Base-by-base conservation (phyloP, 2,797 vertebrate species). In the Catharus ustulatus region DNA sequence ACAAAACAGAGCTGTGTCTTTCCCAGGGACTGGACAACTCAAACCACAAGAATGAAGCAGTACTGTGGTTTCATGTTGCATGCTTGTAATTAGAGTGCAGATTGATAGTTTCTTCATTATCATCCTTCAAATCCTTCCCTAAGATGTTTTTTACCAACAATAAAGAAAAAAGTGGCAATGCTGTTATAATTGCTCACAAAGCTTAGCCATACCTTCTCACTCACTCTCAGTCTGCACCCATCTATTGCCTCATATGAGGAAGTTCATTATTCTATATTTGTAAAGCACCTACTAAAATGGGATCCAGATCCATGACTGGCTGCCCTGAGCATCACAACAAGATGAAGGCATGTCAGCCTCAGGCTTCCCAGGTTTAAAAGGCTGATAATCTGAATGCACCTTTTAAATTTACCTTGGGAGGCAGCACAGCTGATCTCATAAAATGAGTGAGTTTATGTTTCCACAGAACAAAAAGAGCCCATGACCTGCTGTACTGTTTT, bases 81-180 rank as follows among this genome's bases (percentile, higher is more conserved):
- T 48, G 67, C 64, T 94, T 94, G 54, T 83, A 93, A 93, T 92
- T 89, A 93, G 72, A 72, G 51, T 36, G 24, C 27, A 92, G 61
- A 94, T 77, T 82, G 57, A 43, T 54, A 83, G 45, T 52, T 90
- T 26, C 67, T 91, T 82, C 90, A 77, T 77, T 77, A 85, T 77
- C 54, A 76, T 76, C 48, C 51, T 92, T 93, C 83, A 93, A 81
- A 75, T 90, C 32, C 79, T 94, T 88, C 83, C 62, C 90, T 51
- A 68, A 57, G 5, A 2, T 91, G 19, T 23, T 42, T 83, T 93
- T 84, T 75, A 36, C 13, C 36, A 78, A 29, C 14, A 48, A n/a
- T 51, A 73, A 59, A 19, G 14, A 29, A 52, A 52, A 67, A 22
- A 52, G 15, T 46, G n/a, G 24, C 17, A 74, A 40, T 43, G 23